phyloP scores from a whole-genome alignment of 1,140 invertebrate genomes.

The Meloidogyne exigua region DNA sequence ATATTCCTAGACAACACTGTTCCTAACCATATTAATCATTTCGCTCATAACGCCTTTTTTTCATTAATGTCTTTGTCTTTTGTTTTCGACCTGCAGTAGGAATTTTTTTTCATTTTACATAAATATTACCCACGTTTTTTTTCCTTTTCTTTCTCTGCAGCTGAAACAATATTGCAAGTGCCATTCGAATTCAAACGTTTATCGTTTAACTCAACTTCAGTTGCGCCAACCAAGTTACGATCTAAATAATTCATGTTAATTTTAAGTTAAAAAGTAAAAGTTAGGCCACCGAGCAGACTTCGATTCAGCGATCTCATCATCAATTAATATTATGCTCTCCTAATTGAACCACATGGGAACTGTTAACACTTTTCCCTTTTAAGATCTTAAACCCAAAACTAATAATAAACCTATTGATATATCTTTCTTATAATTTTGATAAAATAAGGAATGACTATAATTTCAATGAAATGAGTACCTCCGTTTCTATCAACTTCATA shows the following conservation, averaged over 20 bases:
- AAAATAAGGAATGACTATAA: too few species aligned
- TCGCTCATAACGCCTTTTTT: not conserved
- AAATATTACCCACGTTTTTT: conserved; percentile 11
- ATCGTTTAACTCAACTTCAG: conserved; percentile 19
- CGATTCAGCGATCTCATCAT: too few species aligned
- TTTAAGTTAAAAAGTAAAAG: not conserved
- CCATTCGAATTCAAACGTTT: conserved; percentile 12
- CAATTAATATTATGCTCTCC: too few species aligned
- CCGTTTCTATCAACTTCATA: conserved; percentile 25
- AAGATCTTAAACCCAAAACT: not conserved
- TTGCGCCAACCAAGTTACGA: conserved; percentile 23
- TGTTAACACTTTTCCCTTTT: too few species aligned
- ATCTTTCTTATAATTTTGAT: too few species aligned
- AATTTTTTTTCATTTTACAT: not conserved
- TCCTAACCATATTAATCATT: too few species aligned
- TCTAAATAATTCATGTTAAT: conserved; percentile 13
- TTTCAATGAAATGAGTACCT: conserved; percentile 18
- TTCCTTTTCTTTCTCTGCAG: conserved; percentile 19
- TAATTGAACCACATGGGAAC: too few species aligned
- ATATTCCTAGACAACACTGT: too few species aligned
- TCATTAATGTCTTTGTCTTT: not conserved
- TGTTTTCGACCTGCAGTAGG: not conserved
- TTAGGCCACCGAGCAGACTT: too few species aligned
- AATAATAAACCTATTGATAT: too few species aligned
- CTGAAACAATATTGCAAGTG: not conserved